Base-by-base conservation (phyloP, 1,140 invertebrate species). In the Thalassaphorura encarpata region DNA sequence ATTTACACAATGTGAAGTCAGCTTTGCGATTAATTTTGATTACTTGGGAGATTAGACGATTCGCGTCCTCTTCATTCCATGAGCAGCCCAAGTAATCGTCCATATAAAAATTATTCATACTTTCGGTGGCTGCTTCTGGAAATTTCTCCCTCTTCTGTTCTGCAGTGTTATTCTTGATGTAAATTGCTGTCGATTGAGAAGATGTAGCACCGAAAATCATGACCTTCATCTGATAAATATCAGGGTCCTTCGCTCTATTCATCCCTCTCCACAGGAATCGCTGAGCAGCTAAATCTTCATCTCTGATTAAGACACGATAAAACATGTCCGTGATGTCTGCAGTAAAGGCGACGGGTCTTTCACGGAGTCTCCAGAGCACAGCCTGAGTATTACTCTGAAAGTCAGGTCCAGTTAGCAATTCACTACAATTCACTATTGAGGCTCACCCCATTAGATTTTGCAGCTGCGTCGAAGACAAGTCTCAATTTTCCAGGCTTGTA, bases 241-340 rank as follows among this genome's bases (percentile, higher is more conserved):
- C 49, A 16, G 58, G 56, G 0, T 40, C n/a, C 24, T n/a, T 18
- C 8, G 2, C 3, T 21, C 31, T 4, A 3, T 59, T 52, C 19
- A 50, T 45, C n/a, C 43, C 52, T 46, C 57, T 40, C 66, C 66
- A 67, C 2, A 67, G 26, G 29, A 67, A 64, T 4, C 64, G 18
- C n/a, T 65, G 55, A 0, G 51, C 23, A 3, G 39, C 19, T 24
- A 47, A 39, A 29, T 67, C 66, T 16, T 56, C 45, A 16, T 13
- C 1, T n/a, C n/a, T n/a, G 3, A 67, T 39, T 13, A 1, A 15
- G 2, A 66, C 53, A n/a, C 53, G 51, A 21, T 56, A 39, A 27
- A 53, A 64, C 55, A 64, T 64, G 16, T 62, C 53, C 15, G 28
- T 33, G 18, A 64, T 57, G 27, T 64, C 62, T 1, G 23, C 62